Base-by-base conservation (phyloP, 2,888 invertebrate species). In the Sericinus montela region DNA sequence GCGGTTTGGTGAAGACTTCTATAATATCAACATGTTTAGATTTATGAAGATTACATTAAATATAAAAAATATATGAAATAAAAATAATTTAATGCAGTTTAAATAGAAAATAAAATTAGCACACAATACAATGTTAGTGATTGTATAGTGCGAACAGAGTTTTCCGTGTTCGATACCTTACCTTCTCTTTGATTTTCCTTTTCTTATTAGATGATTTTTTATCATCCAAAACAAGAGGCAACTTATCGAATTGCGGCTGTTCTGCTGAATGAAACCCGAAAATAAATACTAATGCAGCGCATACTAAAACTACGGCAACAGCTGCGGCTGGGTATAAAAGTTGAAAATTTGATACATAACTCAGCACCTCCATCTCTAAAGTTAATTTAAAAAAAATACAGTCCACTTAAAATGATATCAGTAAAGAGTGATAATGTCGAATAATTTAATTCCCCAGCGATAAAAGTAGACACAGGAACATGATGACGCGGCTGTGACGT, bases 231-330 rank as follows among this genome's bases (percentile, higher is more conserved):
- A 88, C 81, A 59, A 90, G 78, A 35, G 92, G 90, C 55, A 94
- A 86, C 80, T 94, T 93, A 70, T 93, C 93, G 76, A 94, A 94
- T 70, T 94, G 93, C 70, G 95, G 95, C 82, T 94, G 94, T 76
- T 93, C 93, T 59, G 94, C 92, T 55, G 93, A 92, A 85, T 93
- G 94, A 83, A 95, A 94, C 56, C 94, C 94, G 79, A 94, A 94
- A 57, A 92, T 91, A 85, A 93, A 95, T 65, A 95, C 94, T 62
- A 95, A 84, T 60, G 93, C 88, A 59, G 93, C 94, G 74, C 92
- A 93, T 62, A 94, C 78, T 71, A 94, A 90, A 65, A 94, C 93
- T 72, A 92, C 90, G 62, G 91, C 82, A 55, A 90, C 91, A 61
- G 91, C 90, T 53, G 91, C 90, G 63, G 88, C 88, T 58, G 89